These are phyloP conservation scores for Arenaria interpres DNA, from an alignment of 2,113 vertebrate genomes.

Conservation along the genomic window DNA sequence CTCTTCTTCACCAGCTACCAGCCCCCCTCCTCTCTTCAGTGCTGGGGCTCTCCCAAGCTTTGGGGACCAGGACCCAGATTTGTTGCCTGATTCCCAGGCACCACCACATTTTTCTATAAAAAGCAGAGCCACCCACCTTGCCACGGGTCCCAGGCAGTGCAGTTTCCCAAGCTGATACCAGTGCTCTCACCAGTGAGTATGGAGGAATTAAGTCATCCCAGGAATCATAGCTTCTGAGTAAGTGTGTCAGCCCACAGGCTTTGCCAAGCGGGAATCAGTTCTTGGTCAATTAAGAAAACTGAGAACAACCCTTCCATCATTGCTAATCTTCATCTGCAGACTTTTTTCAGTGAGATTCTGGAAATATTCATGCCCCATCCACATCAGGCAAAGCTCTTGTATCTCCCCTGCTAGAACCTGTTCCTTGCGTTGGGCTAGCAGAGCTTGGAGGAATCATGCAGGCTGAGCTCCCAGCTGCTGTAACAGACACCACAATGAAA, in stretches of 20 bases:
- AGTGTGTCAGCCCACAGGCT: background rate
- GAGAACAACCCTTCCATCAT: background rate
- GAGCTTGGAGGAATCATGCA: background rate
- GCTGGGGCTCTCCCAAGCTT: background rate
- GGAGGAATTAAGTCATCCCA: background rate
- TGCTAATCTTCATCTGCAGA: background rate
- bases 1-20: background rate
- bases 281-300: background rate
- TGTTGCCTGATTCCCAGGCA: background rate
- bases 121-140: background rate
- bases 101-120: background rate
- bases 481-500: background rate
- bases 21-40: background rate
- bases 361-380: background rate
- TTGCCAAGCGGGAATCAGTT: background rate
- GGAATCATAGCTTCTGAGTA: background rate
- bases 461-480: background rate
- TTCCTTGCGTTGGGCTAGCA: background rate
- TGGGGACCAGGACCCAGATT: background rate
- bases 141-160: background rate
- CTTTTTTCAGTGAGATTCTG: background rate
- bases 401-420: background rate
- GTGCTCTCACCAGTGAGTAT: background rate
- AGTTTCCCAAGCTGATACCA: background rate
- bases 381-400: background rate